Evolutionary conservation across 2,797 vertebrate genomes (phyloP).

Genomic region (Pangasius macronema): DNA sequence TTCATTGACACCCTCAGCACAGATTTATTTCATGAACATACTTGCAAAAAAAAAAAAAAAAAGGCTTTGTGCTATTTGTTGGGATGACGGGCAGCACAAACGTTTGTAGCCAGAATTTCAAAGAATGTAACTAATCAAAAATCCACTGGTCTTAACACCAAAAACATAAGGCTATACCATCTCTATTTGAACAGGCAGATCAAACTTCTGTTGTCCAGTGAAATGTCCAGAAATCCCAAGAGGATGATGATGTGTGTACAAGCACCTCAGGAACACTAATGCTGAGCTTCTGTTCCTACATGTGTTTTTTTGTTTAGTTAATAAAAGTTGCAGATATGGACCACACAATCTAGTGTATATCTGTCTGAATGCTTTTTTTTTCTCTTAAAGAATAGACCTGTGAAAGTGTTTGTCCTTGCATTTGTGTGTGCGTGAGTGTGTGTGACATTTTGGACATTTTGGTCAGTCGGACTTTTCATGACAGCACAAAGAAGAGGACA

Average conservation of each 20-base stretch:
- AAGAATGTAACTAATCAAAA: background rate
- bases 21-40: background rate
- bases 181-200: background rate
- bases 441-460: background rate
- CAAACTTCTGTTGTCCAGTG: background rate
- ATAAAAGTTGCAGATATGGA: background rate
- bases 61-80: background rate
- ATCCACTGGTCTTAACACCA: background rate
- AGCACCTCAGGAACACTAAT: background rate
- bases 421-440: background rate
- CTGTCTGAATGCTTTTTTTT: background rate
- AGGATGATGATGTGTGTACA: background rate
- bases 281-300: background rate
- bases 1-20: background rate
- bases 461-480: slow-evolving; percentile 13
- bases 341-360: background rate
- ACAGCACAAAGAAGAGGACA: background rate
- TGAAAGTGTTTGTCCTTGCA: background rate
- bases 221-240: background rate
- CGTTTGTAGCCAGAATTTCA: background rate
- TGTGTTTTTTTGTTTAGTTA: background rate
- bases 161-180: background rate
- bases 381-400: background rate
- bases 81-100: background rate
- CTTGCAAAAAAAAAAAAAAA: background rate